phyloP scores from a whole-genome alignment of 2,113 vertebrate species.

The Cricetomys ansorgei region DNA sequence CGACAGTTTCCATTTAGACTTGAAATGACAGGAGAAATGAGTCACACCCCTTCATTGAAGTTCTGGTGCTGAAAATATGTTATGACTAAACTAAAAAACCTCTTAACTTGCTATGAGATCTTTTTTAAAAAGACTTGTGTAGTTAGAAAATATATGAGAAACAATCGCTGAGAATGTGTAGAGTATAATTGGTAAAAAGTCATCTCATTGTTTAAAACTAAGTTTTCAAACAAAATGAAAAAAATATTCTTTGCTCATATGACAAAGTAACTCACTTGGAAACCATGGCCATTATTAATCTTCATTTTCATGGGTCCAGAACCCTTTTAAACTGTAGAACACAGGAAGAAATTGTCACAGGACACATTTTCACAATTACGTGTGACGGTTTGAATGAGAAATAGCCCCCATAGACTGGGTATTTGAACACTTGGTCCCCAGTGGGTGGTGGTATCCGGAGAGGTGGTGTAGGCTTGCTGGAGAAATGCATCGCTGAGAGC shows the following conservation, averaged over 20 bases:
- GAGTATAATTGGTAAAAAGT: background rate
- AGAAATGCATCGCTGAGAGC: background rate
- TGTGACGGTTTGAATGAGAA: background rate
- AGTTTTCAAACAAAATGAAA: conserved; percentile 4
- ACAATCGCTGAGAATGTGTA: background rate
- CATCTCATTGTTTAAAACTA: conserved; percentile 4
- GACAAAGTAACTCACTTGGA: background rate
- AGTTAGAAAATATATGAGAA: background rate
- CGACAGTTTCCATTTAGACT: conserved; percentile 56
- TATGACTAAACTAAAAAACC: conserved; percentile 23
- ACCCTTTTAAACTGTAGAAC: background rate
- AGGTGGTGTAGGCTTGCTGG: background rate
- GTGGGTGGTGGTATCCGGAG: background rate
- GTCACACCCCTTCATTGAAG: conserved; percentile 64
- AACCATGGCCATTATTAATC: background rate
- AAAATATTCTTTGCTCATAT: background rate
- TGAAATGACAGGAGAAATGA: conserved; percentile 72
- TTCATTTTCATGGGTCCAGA: background rate
- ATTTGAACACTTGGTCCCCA: no score
- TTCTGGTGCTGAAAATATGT: conserved; percentile 50
- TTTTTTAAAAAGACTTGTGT: background rate
- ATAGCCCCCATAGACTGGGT: background rate
- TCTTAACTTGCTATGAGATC: conserved; percentile 7
- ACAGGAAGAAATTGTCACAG: background rate
- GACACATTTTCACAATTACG: rapidly evolving